phyloP scores from a whole-genome alignment of 2,888 invertebrate species.

The Blastobasis adustella region DNA sequence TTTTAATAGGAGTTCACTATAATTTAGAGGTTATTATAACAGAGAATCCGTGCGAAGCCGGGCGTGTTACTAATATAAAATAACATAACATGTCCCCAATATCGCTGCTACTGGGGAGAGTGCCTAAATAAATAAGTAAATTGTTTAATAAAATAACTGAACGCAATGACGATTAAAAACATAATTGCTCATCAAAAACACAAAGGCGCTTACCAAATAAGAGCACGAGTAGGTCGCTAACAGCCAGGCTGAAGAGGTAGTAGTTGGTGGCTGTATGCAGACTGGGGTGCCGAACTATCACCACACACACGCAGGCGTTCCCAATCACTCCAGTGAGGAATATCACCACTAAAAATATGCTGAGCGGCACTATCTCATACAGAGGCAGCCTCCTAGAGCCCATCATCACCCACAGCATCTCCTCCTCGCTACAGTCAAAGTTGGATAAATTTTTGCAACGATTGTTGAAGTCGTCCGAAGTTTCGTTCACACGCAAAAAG shows the following conservation, averaged over 20 bases:
- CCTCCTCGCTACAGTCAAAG: constrained; percentile 76
- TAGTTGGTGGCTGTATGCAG: constrained; percentile 95
- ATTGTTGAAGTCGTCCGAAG: constrained; percentile 52
- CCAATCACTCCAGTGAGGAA: constrained; percentile 90
- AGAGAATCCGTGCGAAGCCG: no score
- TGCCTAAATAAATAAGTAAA: neutral
- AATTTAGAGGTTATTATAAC: no score
- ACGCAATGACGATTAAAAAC: no score
- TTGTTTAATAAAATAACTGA: neutral
- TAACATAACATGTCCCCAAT: no score
- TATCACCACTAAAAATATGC: constrained; percentile 82
- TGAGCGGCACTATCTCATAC: constrained; percentile 75
- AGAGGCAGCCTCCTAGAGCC: constrained; percentile 78
- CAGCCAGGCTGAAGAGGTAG: constrained; percentile 91
- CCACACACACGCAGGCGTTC: constrained; percentile 88
- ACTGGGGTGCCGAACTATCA: constrained; percentile 85
- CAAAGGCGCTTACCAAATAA: constrained; percentile 80
- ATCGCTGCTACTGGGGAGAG: no score
- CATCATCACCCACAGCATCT: constrained; percentile 73
- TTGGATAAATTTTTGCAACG: constrained; percentile 63
- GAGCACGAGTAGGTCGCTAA: constrained; percentile 88
- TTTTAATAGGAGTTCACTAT: no score
- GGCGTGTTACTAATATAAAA: no score
- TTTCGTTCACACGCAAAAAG: constrained; percentile 51
- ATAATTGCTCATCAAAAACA: no score